Percentiles rank a stretch among this genome's conserved stretches.
phyloP scores from a whole-genome alignment of 1,140 invertebrate genomes.

The Caerostris darwini region DNA sequence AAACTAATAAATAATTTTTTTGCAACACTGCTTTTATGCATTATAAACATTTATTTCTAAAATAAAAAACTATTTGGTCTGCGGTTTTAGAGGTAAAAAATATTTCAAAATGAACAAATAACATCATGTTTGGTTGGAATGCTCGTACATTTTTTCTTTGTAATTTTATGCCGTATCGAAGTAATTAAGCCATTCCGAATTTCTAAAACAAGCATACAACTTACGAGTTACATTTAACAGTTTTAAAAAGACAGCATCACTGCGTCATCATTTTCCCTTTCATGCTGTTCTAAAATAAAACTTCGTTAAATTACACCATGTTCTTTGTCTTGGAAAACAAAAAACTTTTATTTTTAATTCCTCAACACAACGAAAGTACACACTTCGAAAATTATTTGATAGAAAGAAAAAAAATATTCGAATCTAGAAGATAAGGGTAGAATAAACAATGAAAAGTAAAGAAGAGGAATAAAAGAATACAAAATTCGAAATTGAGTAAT shows the following conservation, averaged over 20 bases:
- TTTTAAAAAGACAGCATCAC: not conserved
- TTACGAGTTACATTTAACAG: not conserved
- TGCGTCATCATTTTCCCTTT: not conserved
- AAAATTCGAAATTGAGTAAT: not conserved
- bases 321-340: not conserved
- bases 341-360: not conserved
- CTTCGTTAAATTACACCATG: not conserved
- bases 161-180: too few relatives aligned
- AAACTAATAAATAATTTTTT: too few relatives aligned
- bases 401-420: not conserved
- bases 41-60: too few relatives aligned
- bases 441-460: not conserved
- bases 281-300: not conserved
- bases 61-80: too few relatives aligned
- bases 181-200: too few relatives aligned
- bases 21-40: too few relatives aligned
- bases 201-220: not conserved
- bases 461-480: not conserved
- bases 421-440: not conserved
- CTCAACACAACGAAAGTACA: not conserved
- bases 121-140: too few relatives aligned
- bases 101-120: too few relatives aligned
- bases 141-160: too few relatives aligned
- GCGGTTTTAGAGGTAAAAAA: too few relatives aligned
- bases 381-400: not conserved